Evolutionary conservation across 2,888 invertebrate genomes (phyloP).

Genomic region (Diogma glabrata): DNA sequence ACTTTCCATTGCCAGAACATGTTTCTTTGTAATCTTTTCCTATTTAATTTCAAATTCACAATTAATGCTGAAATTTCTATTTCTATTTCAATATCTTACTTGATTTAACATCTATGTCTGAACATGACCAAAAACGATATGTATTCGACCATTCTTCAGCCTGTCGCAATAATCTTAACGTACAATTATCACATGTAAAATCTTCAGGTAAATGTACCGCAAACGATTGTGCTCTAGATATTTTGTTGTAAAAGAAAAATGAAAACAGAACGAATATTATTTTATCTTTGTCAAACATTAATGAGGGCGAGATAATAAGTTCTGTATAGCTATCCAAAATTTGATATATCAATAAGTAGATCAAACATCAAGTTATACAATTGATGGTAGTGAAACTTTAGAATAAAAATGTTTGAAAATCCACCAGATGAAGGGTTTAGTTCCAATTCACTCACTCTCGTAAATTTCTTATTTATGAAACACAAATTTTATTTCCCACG

Average conservation of each 20-base stretch:
- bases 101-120: constrained; percentile 74
- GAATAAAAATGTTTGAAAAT: too few relatives aligned
- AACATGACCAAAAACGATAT: constrained; percentile 92
- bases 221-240: constrained; percentile 65
- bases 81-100: too few relatives aligned
- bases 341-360: too few relatives aligned
- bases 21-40: constrained; percentile 67
- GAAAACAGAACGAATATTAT: neutral
- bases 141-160: constrained; percentile 79
- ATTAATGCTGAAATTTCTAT: constrained; percentile 15
- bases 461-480: too few relatives aligned
- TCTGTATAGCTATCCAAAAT: too few relatives aligned
- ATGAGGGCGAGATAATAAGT: neutral
- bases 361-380: too few relatives aligned
- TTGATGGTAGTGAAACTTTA: too few relatives aligned
- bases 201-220: constrained; percentile 68
- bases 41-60: too few relatives aligned
- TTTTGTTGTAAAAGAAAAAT: neutral
- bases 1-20: constrained; percentile 76
- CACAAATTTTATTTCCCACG: too few relatives aligned
- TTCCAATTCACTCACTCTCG: too few relatives aligned
- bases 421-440: too few relatives aligned
- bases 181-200: constrained; percentile 80
- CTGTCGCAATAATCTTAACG: constrained; percentile 76
- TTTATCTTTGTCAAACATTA: constrained; percentile 3